phyloP scores from a whole-genome alignment of 2,888 invertebrate species.

The Eilema depressum region DNA sequence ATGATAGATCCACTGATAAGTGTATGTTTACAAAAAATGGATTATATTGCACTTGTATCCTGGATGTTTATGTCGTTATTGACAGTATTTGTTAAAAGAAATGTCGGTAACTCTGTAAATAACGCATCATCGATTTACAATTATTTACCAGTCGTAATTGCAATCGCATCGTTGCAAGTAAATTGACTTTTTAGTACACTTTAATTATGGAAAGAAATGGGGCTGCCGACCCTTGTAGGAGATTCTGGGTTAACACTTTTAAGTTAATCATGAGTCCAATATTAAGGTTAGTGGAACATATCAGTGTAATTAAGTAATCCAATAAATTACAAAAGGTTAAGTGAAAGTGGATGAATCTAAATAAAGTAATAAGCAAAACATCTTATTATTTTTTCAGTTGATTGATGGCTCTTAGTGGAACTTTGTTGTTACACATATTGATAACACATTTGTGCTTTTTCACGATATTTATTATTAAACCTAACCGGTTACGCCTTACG shows the following conservation, averaged over 20 bases:
- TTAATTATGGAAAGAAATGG: constrained; percentile 10
- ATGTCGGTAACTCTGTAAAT: constrained; percentile 12
- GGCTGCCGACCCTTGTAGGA: neutral
- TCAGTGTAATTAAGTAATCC: neutral
- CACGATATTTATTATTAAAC: too few species aligned
- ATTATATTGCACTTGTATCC: neutral
- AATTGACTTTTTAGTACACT: neutral
- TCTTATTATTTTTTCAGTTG: too few species aligned
- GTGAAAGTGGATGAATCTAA: neutral
- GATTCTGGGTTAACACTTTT: constrained; percentile 48
- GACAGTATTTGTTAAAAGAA: constrained; percentile 10
- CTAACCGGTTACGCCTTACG: too few species aligned
- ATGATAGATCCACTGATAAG: neutral
- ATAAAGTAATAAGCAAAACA: too few species aligned
- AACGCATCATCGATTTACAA: neutral
- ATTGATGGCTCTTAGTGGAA: too few species aligned
- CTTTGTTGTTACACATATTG: too few species aligned
- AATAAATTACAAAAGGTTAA: neutral
- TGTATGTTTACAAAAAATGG: neutral
- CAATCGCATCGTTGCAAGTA: neutral
- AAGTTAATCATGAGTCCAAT: constrained; percentile 55
- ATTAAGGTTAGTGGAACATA: constrained; percentile 54
- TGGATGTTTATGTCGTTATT: constrained; percentile 9
- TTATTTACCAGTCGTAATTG: constrained; percentile 2
- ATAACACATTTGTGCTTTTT: too few species aligned